Evolutionary conservation across 2,797 vertebrate species (phyloP).

Genomic region (Spondyliosoma cantharus): DNA sequence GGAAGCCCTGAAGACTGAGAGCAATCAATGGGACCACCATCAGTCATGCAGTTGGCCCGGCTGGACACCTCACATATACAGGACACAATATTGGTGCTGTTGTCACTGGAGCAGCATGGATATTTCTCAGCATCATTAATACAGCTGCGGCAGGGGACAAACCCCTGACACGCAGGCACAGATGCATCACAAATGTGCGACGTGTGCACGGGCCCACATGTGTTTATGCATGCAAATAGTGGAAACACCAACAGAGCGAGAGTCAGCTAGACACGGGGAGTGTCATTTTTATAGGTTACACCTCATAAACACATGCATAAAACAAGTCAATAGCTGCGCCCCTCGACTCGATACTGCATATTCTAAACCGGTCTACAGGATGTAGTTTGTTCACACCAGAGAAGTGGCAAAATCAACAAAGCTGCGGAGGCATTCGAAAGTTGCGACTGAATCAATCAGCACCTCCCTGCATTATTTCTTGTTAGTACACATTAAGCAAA

Average conservation of each 20-base stretch:
- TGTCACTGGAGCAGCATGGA: slow-evolving; percentile 62
- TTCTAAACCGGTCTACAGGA: not conserved
- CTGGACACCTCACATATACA: slow-evolving; percentile 70
- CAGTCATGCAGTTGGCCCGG: slow-evolving; percentile 78
- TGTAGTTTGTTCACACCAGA: not conserved
- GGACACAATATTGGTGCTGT: slow-evolving; percentile 63
- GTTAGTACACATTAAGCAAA: not conserved
- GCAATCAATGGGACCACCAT: slow-evolving; percentile 83
- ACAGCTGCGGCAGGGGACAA: slow-evolving; percentile 39
- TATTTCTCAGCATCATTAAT: slow-evolving; percentile 71
- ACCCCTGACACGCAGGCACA: slow-evolving; percentile 30
- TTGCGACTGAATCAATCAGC: not conserved
- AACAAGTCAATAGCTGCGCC: not conserved
- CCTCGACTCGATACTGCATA: not conserved
- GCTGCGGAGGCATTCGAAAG: not conserved
- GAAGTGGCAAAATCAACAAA: not conserved
- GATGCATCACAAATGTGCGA: slow-evolving; percentile 37
- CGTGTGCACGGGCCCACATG: not conserved
- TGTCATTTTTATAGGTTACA: not conserved
- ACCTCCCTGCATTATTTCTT: not conserved
- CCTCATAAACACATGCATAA: slow-evolving; percentile 4
- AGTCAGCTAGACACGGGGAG: not conserved
- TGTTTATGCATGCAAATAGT: not conserved
- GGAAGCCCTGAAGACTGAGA: slow-evolving; percentile 78
- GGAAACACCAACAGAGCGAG: slow-evolving; percentile 1